Conservation (phyloP, 2,797 vertebrate species). For the Calcarius lapponicus region DNA sequence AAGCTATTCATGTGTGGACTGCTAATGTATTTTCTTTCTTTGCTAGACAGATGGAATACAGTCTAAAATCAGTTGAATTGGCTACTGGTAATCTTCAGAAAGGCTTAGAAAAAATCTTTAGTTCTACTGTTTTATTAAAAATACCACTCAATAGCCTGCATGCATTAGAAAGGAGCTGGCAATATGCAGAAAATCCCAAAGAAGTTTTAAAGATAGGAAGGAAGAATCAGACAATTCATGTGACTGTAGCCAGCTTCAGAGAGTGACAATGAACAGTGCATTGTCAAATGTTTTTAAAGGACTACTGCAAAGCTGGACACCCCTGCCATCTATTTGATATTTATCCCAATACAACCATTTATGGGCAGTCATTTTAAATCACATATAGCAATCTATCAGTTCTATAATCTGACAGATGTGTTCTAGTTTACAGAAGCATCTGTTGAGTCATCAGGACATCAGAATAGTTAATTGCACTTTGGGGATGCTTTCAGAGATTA, state of each 20-base stretch:
- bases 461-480: slow-evolving; percentile 45
- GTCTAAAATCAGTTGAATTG: slow-evolving; percentile 46
- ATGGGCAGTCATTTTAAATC: neutral
- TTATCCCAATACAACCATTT: neutral
- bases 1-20: slow-evolving; percentile 78
- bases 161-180: neutral
- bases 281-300: neutral
- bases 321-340: neutral
- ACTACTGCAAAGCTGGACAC: neutral
- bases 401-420: slow-evolving; percentile 30
- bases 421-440: slow-evolving; percentile 45
- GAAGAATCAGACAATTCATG: neutral
- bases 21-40: slow-evolving; percentile 74
- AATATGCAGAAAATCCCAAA: neutral
- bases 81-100: slow-evolving; percentile 26
- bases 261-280: neutral
- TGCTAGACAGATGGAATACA: slow-evolving; percentile 61
- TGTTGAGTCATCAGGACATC: slow-evolving; percentile 55
- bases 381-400: neutral
- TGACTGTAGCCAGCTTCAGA: neutral
- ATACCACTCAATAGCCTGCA: neutral
- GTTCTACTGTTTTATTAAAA: slow-evolving; percentile 24
- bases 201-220: neutral
- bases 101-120: slow-evolving; percentile 34
- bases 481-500: slow-evolving; percentile 44